Conservation (phyloP, 1,140 invertebrate genomes). For the Heliothis virescens region DNA sequence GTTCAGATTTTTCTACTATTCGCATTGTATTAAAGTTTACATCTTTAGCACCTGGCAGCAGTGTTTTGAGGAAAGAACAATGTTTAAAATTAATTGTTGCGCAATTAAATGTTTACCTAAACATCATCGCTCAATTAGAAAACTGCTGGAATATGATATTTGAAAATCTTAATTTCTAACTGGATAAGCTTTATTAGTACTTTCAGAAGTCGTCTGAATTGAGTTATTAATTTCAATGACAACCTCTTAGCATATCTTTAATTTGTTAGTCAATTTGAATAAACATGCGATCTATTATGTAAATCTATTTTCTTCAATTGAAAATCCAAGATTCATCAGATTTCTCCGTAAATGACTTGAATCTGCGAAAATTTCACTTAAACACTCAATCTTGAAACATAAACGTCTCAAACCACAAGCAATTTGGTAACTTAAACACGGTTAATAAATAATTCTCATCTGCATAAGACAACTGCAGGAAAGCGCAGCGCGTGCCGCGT, state of each 20-base stretch:
- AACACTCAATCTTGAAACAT: neutral
- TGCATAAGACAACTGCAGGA: constrained; percentile 69
- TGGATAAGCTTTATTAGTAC: too few relatives aligned
- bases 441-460: constrained; percentile 54
- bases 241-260: too few relatives aligned
- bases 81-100: neutral
- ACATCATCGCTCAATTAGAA: neutral
- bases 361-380: too few relatives aligned
- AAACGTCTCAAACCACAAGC: neutral
- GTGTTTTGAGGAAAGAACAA: constrained; percentile 1
- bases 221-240: too few relatives aligned
- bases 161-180: too few relatives aligned
- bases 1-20: constrained; percentile 52
- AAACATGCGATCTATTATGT: too few relatives aligned
- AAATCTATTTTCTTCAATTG: too few relatives aligned
- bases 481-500: constrained; percentile 68
- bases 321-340: too few relatives aligned
- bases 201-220: too few relatives aligned
- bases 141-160: neutral
- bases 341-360: too few relatives aligned
- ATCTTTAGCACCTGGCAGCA: neutral
- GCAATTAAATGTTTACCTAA: neutral
- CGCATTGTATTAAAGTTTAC: constrained; percentile 31
- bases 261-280: too few relatives aligned
- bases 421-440: constrained; percentile 1